Conservation (phyloP, 23 tunicate genomes). For the Clavelina lepadiformis region DNA sequence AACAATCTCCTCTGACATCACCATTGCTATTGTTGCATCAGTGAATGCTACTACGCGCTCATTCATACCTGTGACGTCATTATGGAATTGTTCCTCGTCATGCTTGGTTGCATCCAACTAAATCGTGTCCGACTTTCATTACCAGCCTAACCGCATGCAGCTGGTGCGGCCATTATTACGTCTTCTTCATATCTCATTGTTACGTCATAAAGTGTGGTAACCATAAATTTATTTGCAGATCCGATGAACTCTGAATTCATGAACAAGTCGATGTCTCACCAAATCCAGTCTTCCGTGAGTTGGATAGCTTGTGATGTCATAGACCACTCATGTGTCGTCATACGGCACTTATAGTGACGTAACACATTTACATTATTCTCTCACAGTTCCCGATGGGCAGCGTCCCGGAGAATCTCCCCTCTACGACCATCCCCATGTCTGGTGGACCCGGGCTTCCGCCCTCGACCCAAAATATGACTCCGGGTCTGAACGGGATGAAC, state of each 20-base stretch:
- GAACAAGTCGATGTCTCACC: constrained; percentile 42
- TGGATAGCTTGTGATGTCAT: neutral
- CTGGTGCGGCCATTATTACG: too few species aligned
- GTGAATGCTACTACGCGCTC: too few species aligned
- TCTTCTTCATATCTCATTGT: too few species aligned
- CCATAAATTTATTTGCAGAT: constrained; percentile 9
- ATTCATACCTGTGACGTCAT: too few species aligned
- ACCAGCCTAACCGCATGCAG: too few species aligned
- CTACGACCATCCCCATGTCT: constrained; percentile 57
- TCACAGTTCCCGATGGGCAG: constrained; percentile 60
- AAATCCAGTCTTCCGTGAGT: constrained; percentile 40
- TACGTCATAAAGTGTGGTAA: too few species aligned
- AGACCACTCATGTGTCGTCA: neutral
- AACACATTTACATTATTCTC: neutral
- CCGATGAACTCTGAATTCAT: constrained; percentile 34
- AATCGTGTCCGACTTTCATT: too few species aligned
- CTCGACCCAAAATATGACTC: constrained; percentile 41
- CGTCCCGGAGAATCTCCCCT: constrained; percentile 33
- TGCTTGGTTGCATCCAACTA: too few species aligned
- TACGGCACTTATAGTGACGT: neutral
- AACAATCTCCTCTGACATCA: too few species aligned
- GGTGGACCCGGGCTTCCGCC: constrained; percentile 42
- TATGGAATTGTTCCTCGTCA: too few species aligned
- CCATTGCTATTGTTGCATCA: too few species aligned
- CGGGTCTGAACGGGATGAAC: constrained; percentile 72